Evolutionary conservation across 1,140 invertebrate species (phyloP).

Genomic region (Scylla paramamosain): DNA sequence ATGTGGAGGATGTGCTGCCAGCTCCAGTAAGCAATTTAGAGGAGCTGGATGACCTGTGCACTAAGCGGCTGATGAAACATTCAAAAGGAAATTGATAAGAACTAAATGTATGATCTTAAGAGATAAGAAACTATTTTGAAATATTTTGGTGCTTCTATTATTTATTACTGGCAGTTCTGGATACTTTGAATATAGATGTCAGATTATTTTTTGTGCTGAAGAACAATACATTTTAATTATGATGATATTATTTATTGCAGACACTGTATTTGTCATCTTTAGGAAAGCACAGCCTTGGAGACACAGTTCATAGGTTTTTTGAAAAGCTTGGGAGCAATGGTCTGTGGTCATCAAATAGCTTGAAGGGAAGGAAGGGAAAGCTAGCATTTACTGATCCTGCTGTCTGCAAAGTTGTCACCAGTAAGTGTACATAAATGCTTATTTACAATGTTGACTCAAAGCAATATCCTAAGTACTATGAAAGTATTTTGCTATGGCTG

Average conservation of each 20-base stretch:
- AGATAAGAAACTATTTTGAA: too few relatives aligned
- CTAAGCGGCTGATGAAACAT: too few relatives aligned
- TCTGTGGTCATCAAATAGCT: neutral
- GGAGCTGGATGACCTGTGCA: too few relatives aligned
- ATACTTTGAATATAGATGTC: neutral
- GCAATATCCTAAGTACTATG: neutral
- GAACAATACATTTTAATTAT: neutral
- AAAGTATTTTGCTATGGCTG: neutral
- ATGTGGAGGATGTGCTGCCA: too few relatives aligned
- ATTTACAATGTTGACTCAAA: neutral
- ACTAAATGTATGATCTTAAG: too few relatives aligned
- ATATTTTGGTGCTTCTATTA: too few relatives aligned
- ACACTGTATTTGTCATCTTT: neutral
- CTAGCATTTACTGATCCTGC: neutral
- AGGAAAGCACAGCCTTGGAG: conserved; percentile 36
- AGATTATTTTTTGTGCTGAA: neutral
- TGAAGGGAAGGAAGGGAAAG: conserved; percentile 4
- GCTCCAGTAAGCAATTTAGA: too few relatives aligned
- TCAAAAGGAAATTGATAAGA: too few relatives aligned
- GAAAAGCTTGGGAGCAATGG: neutral
- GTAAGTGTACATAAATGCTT: neutral
- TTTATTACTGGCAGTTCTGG: too few relatives aligned
- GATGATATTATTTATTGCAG: neutral
- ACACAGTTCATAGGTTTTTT: neutral
- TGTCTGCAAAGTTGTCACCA: neutral